A percentile compares a stretch with the other conserved stretches of the same genome.
These are phyloP conservation scores for Amazona guildingii DNA, from an alignment of 2,113 vertebrate genomes.

Conservation along the genomic window DNA sequence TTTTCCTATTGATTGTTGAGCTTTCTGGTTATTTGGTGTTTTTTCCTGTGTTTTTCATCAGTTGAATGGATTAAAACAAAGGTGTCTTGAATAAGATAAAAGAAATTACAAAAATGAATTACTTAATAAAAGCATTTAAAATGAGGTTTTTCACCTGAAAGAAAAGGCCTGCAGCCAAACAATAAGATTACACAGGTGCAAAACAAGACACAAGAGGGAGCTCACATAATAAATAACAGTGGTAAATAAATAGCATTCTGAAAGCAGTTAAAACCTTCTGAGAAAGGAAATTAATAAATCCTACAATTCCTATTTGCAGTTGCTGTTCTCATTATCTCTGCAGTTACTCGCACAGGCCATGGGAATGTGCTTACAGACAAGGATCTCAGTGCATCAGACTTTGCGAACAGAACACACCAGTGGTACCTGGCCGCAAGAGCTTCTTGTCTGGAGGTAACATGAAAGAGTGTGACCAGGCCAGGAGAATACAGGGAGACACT, in stretches of 20 bases:
- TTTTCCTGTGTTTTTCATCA: background rate
- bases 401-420: background rate
- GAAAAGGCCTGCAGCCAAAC: background rate
- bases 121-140: background rate
- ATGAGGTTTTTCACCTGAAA: background rate
- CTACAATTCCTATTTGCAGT: background rate
- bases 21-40: background rate
- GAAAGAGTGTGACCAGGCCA: background rate
- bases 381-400: background rate
- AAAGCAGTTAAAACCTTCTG: background rate
- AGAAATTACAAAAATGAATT: background rate
- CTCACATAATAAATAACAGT: constrained; percentile 60
- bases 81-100: background rate
- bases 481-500: background rate
- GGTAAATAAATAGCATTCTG: constrained; percentile 22
- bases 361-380: background rate
- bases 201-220: constrained; percentile 66
- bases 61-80: background rate
- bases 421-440: background rate
- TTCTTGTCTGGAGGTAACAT: background rate
- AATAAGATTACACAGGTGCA: constrained; percentile 29
- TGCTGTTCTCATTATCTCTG: background rate
- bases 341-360: background rate
- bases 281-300: background rate
- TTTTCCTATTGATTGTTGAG: background rate